phyloP scores from a whole-genome alignment of 2,888 invertebrate genomes.

The Callyntrura guangdongensis region DNA sequence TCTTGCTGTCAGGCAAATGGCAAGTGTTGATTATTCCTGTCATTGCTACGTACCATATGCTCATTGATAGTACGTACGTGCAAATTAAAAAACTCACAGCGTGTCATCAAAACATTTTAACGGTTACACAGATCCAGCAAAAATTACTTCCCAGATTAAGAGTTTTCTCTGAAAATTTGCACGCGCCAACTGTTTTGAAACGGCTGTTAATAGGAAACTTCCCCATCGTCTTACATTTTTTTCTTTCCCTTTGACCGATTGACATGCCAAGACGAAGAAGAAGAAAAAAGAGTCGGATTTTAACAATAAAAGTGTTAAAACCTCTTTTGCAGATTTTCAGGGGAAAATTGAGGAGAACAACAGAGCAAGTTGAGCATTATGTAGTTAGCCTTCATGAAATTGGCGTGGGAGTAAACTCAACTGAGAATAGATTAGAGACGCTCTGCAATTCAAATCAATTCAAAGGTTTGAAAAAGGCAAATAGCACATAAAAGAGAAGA shows the following conservation, averaged over 20 bases:
- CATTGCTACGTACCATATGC: background rate
- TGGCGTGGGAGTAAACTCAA: conserved; percentile 38
- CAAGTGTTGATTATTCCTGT: background rate
- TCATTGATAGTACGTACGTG: background rate
- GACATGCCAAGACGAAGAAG: conserved; percentile 16
- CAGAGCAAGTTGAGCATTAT: background rate
- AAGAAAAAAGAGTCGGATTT: background rate
- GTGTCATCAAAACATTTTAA: background rate
- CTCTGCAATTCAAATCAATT: conserved; percentile 34
- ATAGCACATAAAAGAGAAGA: conserved; percentile 29
- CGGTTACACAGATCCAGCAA: background rate
- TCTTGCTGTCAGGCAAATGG: conserved; percentile 19
- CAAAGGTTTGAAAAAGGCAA: conserved; percentile 30
- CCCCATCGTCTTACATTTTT: background rate
- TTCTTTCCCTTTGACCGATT: conserved; percentile 19
- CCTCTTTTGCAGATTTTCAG: background rate
- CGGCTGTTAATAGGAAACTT: background rate
- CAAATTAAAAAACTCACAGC: background rate
- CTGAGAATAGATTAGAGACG: conserved; percentile 31
- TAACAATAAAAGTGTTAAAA: background rate
- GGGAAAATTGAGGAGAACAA: background rate
- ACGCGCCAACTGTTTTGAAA: background rate
- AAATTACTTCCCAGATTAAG: background rate
- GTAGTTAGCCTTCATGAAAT: background rate
- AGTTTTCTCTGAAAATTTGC: background rate